These are phyloP conservation scores for Plectrocnemia conspersa DNA, from an alignment of 1,140 invertebrate species.

Conservation along the genomic window DNA sequence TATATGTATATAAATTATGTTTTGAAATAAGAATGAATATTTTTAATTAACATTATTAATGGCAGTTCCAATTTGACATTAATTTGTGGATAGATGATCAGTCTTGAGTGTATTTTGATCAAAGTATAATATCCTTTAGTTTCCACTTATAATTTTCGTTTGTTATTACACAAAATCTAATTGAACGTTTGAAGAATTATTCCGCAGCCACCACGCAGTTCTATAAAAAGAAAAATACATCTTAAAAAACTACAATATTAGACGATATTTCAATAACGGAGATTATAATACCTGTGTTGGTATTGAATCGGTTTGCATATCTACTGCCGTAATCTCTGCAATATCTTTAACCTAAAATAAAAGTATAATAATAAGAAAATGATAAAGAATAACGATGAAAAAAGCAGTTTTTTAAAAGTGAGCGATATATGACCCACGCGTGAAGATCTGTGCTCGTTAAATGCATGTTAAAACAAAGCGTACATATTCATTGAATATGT, in stretches of 20 bases:
- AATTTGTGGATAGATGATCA: conserved; percentile 26
- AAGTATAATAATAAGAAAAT: not conserved
- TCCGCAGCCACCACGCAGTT: too few species aligned
- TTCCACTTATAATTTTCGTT: conserved; percentile 3
- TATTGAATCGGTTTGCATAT: conserved; percentile 14
- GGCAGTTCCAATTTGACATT: too few species aligned
- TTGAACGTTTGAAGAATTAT: too few species aligned
- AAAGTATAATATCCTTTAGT: not conserved
- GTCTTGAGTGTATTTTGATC: conserved; percentile 26
- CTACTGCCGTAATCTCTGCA: conserved; percentile 9
- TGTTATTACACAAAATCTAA: too few species aligned
- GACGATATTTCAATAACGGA: not conserved
- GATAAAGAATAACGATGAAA: too few species aligned
- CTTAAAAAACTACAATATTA: not conserved
- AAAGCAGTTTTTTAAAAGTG: too few species aligned
- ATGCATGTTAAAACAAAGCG: too few species aligned
- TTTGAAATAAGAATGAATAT: conserved; percentile 5
- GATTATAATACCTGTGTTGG: conserved; percentile 16
- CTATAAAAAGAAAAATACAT: conserved; percentile 5
- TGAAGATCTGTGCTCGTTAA: too few species aligned
- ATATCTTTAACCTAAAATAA: conserved; percentile 31
- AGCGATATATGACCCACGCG: too few species aligned
- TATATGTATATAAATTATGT: not conserved
- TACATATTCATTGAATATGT: too few species aligned
- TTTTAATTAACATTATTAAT: conserved; percentile 11